A percentile compares a stretch with the other conserved stretches of the same genome.
Conservation (phyloP, 2,797 vertebrate genomes). For the Callimico goeldii region DNA sequence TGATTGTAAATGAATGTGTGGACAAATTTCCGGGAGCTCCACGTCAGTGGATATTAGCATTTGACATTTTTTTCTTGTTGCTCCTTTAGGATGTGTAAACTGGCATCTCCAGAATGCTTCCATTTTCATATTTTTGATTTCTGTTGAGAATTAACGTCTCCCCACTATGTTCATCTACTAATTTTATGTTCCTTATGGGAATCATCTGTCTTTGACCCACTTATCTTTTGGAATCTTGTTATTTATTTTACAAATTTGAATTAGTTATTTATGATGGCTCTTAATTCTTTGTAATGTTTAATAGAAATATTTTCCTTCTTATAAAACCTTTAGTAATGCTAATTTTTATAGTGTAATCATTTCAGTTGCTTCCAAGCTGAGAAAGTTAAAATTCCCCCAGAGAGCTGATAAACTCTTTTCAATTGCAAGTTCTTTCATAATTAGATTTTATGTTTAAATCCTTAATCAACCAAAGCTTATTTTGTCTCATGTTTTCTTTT, state of each 20-base stretch:
- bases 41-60: background rate
- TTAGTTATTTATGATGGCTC: constrained; percentile 60
- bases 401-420: constrained; percentile 41
- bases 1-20: background rate
- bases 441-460: constrained; percentile 56
- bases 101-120: background rate
- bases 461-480: constrained; percentile 56
- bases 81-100: constrained; percentile 50
- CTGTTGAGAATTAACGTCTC: constrained; percentile 32
- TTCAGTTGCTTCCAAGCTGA: constrained; percentile 53
- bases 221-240: constrained; percentile 55
- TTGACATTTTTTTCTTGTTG: background rate
- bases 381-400: constrained; percentile 44
- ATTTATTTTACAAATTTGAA: constrained; percentile 66
- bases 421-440: constrained; percentile 45
- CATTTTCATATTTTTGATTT: constrained; percentile 69
- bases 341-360: constrained; percentile 54
- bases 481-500: constrained; percentile 52
- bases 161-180: constrained; percentile 33
- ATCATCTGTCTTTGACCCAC: constrained; percentile 1
- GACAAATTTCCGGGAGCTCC: constrained; percentile 6
- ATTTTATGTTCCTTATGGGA: constrained; percentile 62
- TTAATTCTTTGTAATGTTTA: constrained; percentile 55
- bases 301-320: constrained; percentile 50
- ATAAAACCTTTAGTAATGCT: constrained; percentile 55